Base-by-base conservation (phyloP, 2,888 invertebrate genomes). In the Cactoblastis cactorum region DNA sequence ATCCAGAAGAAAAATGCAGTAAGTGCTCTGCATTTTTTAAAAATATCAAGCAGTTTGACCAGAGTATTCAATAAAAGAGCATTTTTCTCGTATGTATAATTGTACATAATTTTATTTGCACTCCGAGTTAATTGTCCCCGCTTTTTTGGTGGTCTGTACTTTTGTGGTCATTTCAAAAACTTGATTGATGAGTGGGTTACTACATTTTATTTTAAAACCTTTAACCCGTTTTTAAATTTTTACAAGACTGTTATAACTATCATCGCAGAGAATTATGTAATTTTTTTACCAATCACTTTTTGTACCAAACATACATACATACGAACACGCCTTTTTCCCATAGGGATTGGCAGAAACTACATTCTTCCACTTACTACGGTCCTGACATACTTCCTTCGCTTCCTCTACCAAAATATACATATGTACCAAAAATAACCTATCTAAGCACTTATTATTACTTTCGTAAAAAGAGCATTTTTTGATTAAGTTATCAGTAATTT, bases 101-200 rank as follows among this genome's bases (percentile, higher is more conserved):
- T 74, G 69, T 59, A 64, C 64, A 58, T 72, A 74, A 74, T 77
- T 70, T 74, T 70, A 73, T 76, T 74, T 74, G 67, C 68, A 65
- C 46, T 35, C 64, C 58, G 66, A 65, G 49, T 65, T 72, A 71
- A 73, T 70, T 65, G 61, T 68, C 60, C 60, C 58, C 58, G 55
- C 57, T 58, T 57, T 67, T 79, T 74, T 64, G 81, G 80, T 77
- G 75, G 76, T 72, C 75, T 54, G 63, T 61, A 69, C 74, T 74
- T 73, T 75, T 68, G 62, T 64, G 65, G 59, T 63, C 57, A 58
- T 71, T 67, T 61, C 57, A 52, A 55, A 56, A 57, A 61, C 54
- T 52, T 61, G 58, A 52, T 60, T 56, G 50, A 56, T 54, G 46
- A 52, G 53, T 63, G 46, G 53, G 53, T 63, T 63, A 63, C 61